A percentile compares a stretch with the other conserved stretches of the same genome.
Conservation (phyloP, 2,113 vertebrate genomes). For the Crypturellus undulatus region DNA sequence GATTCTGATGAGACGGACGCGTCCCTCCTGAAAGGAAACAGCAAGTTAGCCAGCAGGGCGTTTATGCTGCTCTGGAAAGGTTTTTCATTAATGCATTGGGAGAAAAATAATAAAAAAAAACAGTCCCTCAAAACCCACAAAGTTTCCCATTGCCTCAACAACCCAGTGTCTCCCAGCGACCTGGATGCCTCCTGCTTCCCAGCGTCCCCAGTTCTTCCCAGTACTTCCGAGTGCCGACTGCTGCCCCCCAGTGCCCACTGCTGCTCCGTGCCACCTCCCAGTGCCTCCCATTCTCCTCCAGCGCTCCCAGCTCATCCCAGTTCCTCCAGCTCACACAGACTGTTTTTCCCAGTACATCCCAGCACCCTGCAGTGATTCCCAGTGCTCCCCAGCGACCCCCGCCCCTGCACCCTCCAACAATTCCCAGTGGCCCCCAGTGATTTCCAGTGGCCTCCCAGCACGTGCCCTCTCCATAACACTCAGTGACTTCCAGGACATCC, state of each 20-base stretch:
- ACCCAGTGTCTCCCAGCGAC: neutral
- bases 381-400: neutral
- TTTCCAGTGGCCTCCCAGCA: too few relatives aligned
- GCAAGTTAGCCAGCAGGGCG: neutral
- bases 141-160: neutral
- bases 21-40: slow-evolving; percentile 68
- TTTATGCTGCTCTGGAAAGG: rapidly evolving
- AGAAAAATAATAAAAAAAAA: too few relatives aligned
- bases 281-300: neutral
- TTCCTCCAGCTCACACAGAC: too few relatives aligned
- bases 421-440: neutral
- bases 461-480: too few relatives aligned
- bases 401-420: neutral
- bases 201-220: neutral
- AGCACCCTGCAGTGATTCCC: too few relatives aligned
- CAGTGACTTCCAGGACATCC: too few relatives aligned
- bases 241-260: neutral
- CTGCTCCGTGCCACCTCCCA: neutral
- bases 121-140: neutral
- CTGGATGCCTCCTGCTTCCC: too few relatives aligned
- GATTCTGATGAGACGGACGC: neutral
- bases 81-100: neutral
- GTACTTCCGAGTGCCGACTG: neutral
- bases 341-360: neutral
- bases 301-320: neutral